A percentile compares a stretch with the other conserved stretches of the same genome.
Conservation (phyloP, 2,113 vertebrate species). For the Proterorhinus semilunaris region DNA sequence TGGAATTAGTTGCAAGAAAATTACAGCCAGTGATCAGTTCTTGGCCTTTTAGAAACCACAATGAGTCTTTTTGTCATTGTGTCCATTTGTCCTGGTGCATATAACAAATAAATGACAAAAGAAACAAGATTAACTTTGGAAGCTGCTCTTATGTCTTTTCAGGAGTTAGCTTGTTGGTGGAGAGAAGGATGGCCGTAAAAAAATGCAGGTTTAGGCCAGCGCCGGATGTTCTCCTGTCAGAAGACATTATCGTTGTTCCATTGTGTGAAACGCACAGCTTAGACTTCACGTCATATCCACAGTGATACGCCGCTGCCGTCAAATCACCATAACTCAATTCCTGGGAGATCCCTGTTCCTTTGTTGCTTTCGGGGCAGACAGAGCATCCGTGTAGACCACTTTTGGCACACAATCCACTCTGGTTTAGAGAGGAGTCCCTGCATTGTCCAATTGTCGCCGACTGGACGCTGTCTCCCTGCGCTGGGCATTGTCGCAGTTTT, state of each 20-base stretch:
- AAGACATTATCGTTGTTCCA: constrained; percentile 21
- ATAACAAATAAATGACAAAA: not conserved
- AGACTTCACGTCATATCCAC: constrained; percentile 27
- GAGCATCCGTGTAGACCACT: constrained; percentile 9
- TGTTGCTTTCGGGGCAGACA: constrained; percentile 19
- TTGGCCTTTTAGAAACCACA: constrained; percentile 2
- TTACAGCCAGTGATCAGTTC: not conserved
- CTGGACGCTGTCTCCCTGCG: constrained; percentile 15
- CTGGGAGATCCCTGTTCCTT: constrained; percentile 20
- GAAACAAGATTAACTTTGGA: constrained; percentile 16
- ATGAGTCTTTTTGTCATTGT: not conserved
- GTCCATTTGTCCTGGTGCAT: not conserved
- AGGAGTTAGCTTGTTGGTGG: constrained; percentile 63
- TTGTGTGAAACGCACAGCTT: constrained; percentile 21
- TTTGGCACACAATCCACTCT: constrained; percentile 5
- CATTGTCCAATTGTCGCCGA: constrained; percentile 1
- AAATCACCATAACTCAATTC: constrained; percentile 22
- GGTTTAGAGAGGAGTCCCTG: constrained; percentile 12
- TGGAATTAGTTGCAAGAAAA: constrained; percentile 42
- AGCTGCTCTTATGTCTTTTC: constrained; percentile 63
- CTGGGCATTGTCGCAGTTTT: constrained; percentile 23
- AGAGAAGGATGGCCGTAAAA: constrained; percentile 58
- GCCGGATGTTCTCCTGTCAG: constrained; percentile 25
- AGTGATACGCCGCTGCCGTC: constrained; percentile 26
- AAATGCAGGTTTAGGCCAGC: constrained; percentile 57